Evolutionary conservation across 2,113 vertebrate species (phyloP).

Genomic region (Harpagus bidentatus): DNA sequence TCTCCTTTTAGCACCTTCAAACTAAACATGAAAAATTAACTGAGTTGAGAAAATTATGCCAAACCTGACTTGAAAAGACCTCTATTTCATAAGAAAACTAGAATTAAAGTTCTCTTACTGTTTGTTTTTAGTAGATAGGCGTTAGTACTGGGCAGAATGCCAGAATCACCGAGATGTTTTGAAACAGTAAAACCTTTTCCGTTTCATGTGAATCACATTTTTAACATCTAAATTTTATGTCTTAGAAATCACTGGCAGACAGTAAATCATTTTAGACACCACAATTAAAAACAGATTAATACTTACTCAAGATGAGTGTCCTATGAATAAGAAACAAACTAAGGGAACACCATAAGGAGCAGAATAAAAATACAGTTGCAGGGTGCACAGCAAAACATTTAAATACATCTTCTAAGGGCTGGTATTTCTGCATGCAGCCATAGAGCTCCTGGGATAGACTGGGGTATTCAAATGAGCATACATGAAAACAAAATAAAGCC

Average conservation of each 20-base stretch:
- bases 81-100: neutral
- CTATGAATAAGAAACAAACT: neutral
- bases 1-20: neutral
- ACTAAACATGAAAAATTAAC: neutral
- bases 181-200: neutral
- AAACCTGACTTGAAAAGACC: neutral
- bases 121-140: constrained; percentile 37
- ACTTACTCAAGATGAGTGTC: neutral
- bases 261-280: constrained; percentile 30
- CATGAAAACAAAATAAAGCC: neutral
- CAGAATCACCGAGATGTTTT: neutral
- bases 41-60: neutral
- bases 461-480: neutral
- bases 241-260: constrained; percentile 4
- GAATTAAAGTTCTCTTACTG: neutral
- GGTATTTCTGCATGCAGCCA: neutral
- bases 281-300: constrained; percentile 62
- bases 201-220: neutral
- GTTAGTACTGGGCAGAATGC: neutral
- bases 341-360: neutral
- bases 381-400: neutral
- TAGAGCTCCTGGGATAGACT: neutral
- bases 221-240: neutral
- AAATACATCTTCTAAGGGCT: neutral
- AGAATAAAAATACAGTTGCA: neutral